These are phyloP conservation scores for Allophyes oxyacanthae DNA, from an alignment of 2,888 invertebrate genomes.

Conservation along the genomic window DNA sequence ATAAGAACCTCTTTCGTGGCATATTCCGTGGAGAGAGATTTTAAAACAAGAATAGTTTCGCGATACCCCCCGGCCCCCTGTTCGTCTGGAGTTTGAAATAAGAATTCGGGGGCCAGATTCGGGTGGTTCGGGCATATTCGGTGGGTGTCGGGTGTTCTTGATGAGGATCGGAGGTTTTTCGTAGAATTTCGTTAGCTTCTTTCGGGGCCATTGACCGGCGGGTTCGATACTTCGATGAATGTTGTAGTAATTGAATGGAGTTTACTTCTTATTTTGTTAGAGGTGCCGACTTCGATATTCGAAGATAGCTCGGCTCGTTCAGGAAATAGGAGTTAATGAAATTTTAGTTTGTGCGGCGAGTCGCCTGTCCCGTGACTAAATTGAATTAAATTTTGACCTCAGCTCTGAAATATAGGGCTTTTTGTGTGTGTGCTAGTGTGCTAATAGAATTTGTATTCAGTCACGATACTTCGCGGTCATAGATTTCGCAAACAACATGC, in stretches of 20 bases:
- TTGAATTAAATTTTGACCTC: slow-evolving; percentile 51
- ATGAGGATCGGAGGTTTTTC: slow-evolving; percentile 88
- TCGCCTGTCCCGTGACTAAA: slow-evolving; percentile 33
- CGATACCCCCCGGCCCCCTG: slow-evolving; percentile 78
- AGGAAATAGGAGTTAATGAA: slow-evolving; percentile 66
- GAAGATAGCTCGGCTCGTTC: slow-evolving; percentile 53
- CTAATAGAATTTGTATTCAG: slow-evolving; percentile 7
- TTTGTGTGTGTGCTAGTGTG: slow-evolving; percentile 4
- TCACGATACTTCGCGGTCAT: not conserved
- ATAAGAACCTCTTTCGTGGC: slow-evolving; percentile 88
- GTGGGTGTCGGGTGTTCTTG: slow-evolving; percentile 84
- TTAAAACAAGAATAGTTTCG: slow-evolving; percentile 89
- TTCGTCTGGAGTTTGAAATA: slow-evolving; percentile 88
- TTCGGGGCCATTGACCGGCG: slow-evolving; percentile 81
- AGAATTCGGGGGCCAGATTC: slow-evolving; percentile 87
- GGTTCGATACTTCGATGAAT: slow-evolving; percentile 84
- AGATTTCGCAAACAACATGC: too few species aligned
- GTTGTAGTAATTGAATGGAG: slow-evolving; percentile 82
- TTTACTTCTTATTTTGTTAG: slow-evolving; percentile 58
- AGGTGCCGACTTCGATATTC: slow-evolving; percentile 39
- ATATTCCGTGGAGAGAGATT: slow-evolving; percentile 89
- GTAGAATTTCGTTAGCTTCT: slow-evolving; percentile 86
- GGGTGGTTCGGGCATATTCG: slow-evolving; percentile 83
- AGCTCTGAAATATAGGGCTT: slow-evolving; percentile 19
- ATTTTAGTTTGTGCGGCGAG: slow-evolving; percentile 60